Evolutionary conservation across 1,140 invertebrate species (phyloP), one percentile per base, ranked within the genome.

Genomic region (Bilobella aurantiaca): DNA sequence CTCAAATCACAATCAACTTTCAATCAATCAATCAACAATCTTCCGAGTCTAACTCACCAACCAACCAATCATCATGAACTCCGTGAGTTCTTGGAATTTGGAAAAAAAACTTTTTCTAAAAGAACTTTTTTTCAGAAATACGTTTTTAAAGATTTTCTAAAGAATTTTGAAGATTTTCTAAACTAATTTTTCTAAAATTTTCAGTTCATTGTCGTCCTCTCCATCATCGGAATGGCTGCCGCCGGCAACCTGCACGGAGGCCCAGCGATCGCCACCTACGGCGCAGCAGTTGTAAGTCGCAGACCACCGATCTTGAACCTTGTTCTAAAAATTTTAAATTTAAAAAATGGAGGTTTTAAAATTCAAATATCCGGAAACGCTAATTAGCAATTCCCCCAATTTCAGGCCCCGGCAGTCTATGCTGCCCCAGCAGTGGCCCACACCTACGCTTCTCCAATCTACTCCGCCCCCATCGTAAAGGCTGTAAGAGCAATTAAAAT

Each of bases 121-220:
- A n/a, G n/a, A n/a, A n/a, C n/a, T n/a, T n/a, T n/a, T n/a, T n/a
- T n/a, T n/a, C n/a, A n/a, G n/a, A n/a, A n/a, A n/a, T n/a, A n/a
- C n/a, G n/a, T n/a, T n/a, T n/a, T n/a, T n/a, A n/a, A n/a, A 42
- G 18, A 42, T 18, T 12, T 42, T 42, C 34, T 12, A 42, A 42
- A 42, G 34, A 42, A 42, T 42, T 8, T 42, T 42, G 8, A 42
- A 42, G n/a, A 42, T 42, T 8, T 42, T 42, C 34, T 12, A 42
- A 12, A 12, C 8, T 12, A 18, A 42, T 12, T 42, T 12, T 12
- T 18, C 18, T 42, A 18, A 42, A 18, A 42, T 53, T 53, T 53
- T 23, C 49, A 53, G 49, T 14, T 53, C 49, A 53, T 53, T 53
- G 12, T 53, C 25, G 49, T 53, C 49, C 49, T 53, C 49, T 53